These are phyloP conservation scores for Gonatopus flavifemur DNA, from an alignment of 1,140 invertebrate genomes.

Conservation along the genomic window DNA sequence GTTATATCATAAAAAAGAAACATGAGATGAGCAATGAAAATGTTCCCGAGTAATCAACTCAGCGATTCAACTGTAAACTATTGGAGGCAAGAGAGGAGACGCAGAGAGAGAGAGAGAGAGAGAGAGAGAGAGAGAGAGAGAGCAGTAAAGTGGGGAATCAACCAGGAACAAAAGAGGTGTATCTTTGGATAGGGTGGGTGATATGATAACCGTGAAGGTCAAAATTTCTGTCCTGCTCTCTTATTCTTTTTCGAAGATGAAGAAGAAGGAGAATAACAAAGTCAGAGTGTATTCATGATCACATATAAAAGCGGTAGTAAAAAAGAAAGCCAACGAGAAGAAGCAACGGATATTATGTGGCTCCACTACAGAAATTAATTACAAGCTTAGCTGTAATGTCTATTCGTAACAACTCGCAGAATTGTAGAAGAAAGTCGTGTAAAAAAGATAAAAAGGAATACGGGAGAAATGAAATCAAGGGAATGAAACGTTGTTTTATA, in stretches of 20 bases:
- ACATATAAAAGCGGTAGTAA: too few species aligned
- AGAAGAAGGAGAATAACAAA: slow-evolving; percentile 27
- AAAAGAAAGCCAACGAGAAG: too few species aligned
- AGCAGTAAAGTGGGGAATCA: slow-evolving; percentile 14
- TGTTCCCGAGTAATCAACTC: too few species aligned
- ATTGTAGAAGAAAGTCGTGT: slow-evolving; percentile 4
- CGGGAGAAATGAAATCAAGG: background rate
- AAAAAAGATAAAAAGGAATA: background rate
- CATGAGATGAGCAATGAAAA: too few species aligned
- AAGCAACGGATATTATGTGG: slow-evolving; percentile 21
- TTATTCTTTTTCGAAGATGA: background rate
- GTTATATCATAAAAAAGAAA: too few species aligned
- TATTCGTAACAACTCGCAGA: slow-evolving; percentile 2
- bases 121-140: too few species aligned
- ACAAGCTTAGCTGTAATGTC: slow-evolving; percentile 11
- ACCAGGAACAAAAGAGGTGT: slow-evolving; percentile 12
- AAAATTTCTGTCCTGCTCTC: slow-evolving; percentile 20
- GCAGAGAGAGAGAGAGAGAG: too few species aligned
- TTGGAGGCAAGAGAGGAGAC: too few species aligned
- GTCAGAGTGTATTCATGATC: slow-evolving; percentile 2
- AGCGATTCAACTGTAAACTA: too few species aligned
- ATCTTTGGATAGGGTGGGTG: background rate
- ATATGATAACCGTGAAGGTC: slow-evolving; percentile 19
- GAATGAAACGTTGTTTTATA: background rate
- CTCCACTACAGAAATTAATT: slow-evolving; percentile 29